Evolutionary conservation across 1,140 invertebrate genomes (phyloP).

Genomic region (Drosophila repletoides): DNA sequence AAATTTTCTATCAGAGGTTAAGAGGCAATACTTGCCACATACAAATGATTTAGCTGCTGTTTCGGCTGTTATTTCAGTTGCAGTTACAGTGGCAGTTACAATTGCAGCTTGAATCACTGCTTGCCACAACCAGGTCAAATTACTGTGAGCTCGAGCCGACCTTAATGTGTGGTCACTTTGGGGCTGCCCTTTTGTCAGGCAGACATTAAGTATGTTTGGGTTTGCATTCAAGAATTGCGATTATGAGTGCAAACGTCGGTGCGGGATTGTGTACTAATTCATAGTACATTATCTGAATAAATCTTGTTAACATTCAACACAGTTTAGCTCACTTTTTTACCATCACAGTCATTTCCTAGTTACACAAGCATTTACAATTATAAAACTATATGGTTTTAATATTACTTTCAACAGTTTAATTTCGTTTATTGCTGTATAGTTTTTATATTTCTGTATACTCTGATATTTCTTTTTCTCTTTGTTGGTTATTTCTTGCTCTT

Average conservation of each 20-base stretch:
- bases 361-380: no score
- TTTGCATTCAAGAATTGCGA: background rate
- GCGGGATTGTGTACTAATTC: background rate
- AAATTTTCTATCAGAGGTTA: constrained; percentile 9
- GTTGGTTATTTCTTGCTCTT: no score
- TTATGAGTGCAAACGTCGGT: background rate
- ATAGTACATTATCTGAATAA: background rate
- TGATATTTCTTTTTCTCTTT: no score
- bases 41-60: background rate
- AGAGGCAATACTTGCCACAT: background rate
- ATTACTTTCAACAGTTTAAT: no score
- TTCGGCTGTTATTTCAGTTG: no score
- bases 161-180: constrained; percentile 35
- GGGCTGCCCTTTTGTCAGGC: constrained; percentile 14
- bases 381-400: no score
- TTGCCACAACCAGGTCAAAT: constrained; percentile 13
- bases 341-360: no score
- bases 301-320: constrained; percentile 7
- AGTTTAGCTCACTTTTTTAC: background rate
- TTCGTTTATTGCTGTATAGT: no score
- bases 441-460: no score
- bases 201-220: constrained; percentile 1
- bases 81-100: background rate
- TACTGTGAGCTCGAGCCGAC: background rate
- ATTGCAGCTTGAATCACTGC: background rate